These are phyloP conservation scores for Seira ritae DNA, from an alignment of 2,888 invertebrate genomes.

Conservation along the genomic window DNA sequence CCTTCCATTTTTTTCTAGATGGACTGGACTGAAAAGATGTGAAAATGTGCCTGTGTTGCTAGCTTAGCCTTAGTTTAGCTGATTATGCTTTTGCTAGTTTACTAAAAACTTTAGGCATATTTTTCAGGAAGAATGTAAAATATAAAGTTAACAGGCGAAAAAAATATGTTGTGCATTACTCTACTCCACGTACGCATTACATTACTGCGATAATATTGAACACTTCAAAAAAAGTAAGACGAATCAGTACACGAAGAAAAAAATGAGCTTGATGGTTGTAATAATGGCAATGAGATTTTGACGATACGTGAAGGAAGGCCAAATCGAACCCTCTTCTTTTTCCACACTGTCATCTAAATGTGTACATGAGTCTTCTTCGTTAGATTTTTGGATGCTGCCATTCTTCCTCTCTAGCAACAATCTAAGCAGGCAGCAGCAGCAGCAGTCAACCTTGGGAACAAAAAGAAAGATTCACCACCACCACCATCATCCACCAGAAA, in stretches of 20 bases:
- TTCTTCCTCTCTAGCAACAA: conserved; percentile 32
- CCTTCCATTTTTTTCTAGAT: not conserved
- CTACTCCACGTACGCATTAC: not conserved
- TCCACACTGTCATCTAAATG: not conserved
- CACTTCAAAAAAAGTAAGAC: not conserved
- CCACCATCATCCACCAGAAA: not conserved
- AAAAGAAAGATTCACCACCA: conserved; percentile 38
- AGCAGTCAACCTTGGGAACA: conserved; percentile 50
- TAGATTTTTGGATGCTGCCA: conserved; percentile 35
- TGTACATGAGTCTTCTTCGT: not conserved
- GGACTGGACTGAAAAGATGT: not conserved
- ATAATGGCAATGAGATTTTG: conserved; percentile 59
- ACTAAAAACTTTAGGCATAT: not conserved
- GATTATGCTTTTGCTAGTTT: not conserved
- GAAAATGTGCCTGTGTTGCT: not conserved
- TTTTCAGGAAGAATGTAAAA: not conserved
- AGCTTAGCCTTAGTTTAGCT: not conserved
- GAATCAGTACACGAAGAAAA: conserved; percentile 32
- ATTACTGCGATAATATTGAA: not conserved
- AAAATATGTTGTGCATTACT: not conserved
- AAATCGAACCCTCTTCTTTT: conserved; percentile 55
- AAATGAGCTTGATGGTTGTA: conserved; percentile 48
- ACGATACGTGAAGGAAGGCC: conserved; percentile 58
- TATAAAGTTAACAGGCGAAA: not conserved
- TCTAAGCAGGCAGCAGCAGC: conserved; percentile 21